Conservation (phyloP, 2,797 vertebrate species). For the Poeciliopsis gracilis region DNA sequence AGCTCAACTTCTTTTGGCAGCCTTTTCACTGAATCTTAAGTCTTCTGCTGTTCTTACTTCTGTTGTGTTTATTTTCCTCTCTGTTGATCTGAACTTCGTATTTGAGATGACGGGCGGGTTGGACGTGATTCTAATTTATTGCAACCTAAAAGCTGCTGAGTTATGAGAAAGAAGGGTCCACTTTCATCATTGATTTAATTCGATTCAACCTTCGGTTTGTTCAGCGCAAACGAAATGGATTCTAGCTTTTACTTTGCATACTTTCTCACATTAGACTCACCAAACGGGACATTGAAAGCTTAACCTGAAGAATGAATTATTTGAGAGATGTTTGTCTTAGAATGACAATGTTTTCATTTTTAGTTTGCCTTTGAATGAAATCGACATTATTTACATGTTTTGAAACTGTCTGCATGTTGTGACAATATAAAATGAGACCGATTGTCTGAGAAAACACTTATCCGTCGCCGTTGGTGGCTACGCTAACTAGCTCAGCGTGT, state of each 20-base stretch:
- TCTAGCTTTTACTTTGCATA: not conserved
- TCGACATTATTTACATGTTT: too few relatives aligned
- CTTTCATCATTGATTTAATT: not conserved
- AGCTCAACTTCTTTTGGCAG: slow-evolving; percentile 67
- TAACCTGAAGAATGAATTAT: not conserved
- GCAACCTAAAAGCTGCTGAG: not conserved
- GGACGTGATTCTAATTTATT: not conserved
- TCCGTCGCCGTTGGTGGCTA: too few relatives aligned
- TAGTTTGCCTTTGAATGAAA: not conserved
- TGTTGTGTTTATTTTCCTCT: slow-evolving; percentile 18
- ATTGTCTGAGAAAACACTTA: too few relatives aligned
- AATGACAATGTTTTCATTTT: not conserved
- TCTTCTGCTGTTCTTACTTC: slow-evolving; percentile 68
- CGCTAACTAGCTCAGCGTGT: too few relatives aligned
- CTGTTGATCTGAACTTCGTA: not conserved
- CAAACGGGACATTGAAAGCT: not conserved
- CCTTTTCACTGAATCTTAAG: slow-evolving; percentile 71
- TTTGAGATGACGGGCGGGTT: not conserved
- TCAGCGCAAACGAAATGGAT: not conserved
- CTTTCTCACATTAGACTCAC: not conserved
- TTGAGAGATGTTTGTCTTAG: not conserved
- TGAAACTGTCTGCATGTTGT: too few relatives aligned
- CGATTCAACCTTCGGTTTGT: not conserved
- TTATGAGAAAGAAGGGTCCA: not conserved
- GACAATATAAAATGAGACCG: too few relatives aligned